Evolutionary conservation across 2,797 vertebrate genomes (phyloP), one percentile per base, ranked within the genome.

Genomic region (Pipistrellus pygmaeus): DNA sequence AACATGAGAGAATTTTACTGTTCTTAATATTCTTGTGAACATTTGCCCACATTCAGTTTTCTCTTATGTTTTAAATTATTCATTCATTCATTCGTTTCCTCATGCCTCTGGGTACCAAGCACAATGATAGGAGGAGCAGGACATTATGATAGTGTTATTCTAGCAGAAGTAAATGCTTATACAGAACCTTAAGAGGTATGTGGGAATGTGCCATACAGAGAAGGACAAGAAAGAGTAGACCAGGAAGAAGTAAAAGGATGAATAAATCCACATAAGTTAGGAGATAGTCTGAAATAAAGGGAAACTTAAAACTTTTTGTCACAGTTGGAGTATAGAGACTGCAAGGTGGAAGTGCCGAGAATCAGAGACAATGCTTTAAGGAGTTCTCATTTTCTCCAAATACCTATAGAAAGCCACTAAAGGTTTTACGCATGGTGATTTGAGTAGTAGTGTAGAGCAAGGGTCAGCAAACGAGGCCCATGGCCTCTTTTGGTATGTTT

Each of bases 301-400:
- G 25, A 73, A 73, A 57, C 44, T 60, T 46, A 15, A 6, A 93
- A 2, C 5, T 62, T 90, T 88, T 81, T 88, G 17, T 48, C 62
- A 48, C 6, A 94, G 35, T 23, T 91, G 35, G 27, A 92, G 32
- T 57, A 9, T 64, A 87, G 41, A 64, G 25, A 8, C 25, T 85
- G 9, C 21, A 83, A 69, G 41, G 77, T 35, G 27, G 13, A 71
- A 62, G 46, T 55, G 14, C 6, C 84, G 60, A 88, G 72, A 85
- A 77, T 87, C 23, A 80, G 66, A 69, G n/a, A 72, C 57, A 57
- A 14, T 72, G 35, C 53, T 84, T 60, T 80, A 35, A 73, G 20
- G 35, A 89, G n/a, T 76, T 88, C 62, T 18, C 32, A 62, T 90
- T 66, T 94, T 80, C 55, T 77, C 20, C 30, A 41, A 13, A 93